A percentile compares a stretch with the other conserved stretches of the same genome.
Evolutionary conservation across 2,113 vertebrate species (phyloP).

Genomic region (Chloropsis hardwickii): DNA sequence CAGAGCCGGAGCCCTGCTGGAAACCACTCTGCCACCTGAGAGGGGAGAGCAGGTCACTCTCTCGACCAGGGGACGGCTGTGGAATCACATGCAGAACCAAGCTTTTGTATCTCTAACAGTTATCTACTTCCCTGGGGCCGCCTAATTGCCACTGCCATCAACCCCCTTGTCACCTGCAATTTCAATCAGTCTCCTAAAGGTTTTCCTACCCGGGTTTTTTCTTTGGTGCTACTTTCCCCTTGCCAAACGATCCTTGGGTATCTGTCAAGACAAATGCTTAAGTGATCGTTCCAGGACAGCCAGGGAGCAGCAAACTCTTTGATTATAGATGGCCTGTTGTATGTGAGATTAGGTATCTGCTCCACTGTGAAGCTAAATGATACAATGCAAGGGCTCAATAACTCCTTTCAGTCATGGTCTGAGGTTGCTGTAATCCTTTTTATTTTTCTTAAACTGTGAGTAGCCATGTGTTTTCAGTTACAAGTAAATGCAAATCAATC

Average conservation of each 20-base stretch:
- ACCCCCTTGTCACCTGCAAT: constrained; percentile 52
- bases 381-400: constrained; percentile 51
- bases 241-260: neutral
- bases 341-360: constrained; percentile 70
- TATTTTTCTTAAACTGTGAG: constrained; percentile 43
- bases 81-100: neutral
- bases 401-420: constrained; percentile 64
- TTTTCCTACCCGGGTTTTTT: constrained; percentile 8
- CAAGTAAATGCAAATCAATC: constrained; percentile 62
- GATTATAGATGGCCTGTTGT: constrained; percentile 63
- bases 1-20: constrained; percentile 5
- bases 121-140: constrained; percentile 69
- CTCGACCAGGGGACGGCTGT: neutral
- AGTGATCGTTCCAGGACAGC: neutral
- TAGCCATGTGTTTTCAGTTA: constrained; percentile 67
- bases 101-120: constrained; percentile 67
- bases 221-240: constrained; percentile 36
- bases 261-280: constrained; percentile 27
- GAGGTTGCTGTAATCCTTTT: constrained; percentile 59
- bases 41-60: neutral
- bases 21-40: constrained; percentile 19
- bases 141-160: constrained; percentile 72
- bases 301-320: constrained; percentile 55
- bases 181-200: constrained; percentile 48
- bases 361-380: constrained; percentile 60